Evolutionary conservation across 2,888 invertebrate species (phyloP).

Genomic region (Rhamphomyia laevipes): DNA sequence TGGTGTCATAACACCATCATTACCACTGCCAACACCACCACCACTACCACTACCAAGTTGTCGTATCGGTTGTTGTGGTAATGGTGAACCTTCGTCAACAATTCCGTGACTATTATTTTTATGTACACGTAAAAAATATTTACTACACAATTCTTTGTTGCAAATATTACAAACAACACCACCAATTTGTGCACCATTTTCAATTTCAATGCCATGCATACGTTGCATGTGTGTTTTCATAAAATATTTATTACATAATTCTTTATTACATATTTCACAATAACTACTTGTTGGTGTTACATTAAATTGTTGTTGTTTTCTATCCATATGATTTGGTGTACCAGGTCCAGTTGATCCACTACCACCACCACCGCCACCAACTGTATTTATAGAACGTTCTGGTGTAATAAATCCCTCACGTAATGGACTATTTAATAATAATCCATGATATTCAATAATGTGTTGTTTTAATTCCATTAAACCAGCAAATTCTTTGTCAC

Average conservation of each 20-base stretch:
- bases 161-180: slow-evolving; percentile 96
- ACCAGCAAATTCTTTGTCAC: slow-evolving; percentile 46
- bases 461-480: slow-evolving; percentile 59
- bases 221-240: slow-evolving; percentile 99
- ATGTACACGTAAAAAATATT: slow-evolving; percentile 93
- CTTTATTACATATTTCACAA: slow-evolving; percentile 97
- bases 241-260: slow-evolving; percentile 98
- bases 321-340: slow-evolving; percentile 24
- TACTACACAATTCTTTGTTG: slow-evolving; percentile 95
- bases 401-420: slow-evolving; percentile 39
- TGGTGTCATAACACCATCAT: slow-evolving; percentile 28
- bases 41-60: background rate
- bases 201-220: slow-evolving; percentile 93
- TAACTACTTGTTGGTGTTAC: slow-evolving; percentile 69
- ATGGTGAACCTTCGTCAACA: slow-evolving; percentile 64
- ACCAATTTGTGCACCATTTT: slow-evolving; percentile 83
- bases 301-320: slow-evolving; percentile 46
- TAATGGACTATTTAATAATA: slow-evolving; percentile 32
- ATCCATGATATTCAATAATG: slow-evolving; percentile 53
- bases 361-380: slow-evolving; percentile 14
- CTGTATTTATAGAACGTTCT: slow-evolving; percentile 35
- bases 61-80: slow-evolving; percentile 28
- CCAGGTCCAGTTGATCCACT: slow-evolving; percentile 15
- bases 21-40: slow-evolving; percentile 2
- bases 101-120: slow-evolving; percentile 98